These are phyloP conservation scores for Bombus ignitus DNA, from an alignment of 1,140 invertebrate genomes.

Conservation along the genomic window DNA sequence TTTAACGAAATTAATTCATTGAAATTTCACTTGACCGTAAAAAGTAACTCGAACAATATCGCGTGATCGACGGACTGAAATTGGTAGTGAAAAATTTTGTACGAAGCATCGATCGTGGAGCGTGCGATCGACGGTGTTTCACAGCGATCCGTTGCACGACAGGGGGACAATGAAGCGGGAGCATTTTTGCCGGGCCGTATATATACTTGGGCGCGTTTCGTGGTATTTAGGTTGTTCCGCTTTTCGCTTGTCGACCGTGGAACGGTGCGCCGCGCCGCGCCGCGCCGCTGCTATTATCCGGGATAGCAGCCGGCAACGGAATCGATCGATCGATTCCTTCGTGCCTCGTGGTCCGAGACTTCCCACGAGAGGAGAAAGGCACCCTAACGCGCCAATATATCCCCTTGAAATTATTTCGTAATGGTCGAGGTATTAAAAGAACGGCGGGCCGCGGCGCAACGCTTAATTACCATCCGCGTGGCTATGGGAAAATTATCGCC, in stretches of 20 bases:
- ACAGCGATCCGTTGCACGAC: background rate
- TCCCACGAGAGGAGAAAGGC: conserved; percentile 47
- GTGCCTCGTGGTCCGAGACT: conserved; percentile 49
- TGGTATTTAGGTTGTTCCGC: conserved; percentile 56
- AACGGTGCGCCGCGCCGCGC: conserved; percentile 17
- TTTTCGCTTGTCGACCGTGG: conserved; percentile 49
- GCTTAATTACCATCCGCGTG: conserved; percentile 43
- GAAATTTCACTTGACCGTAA: no score
- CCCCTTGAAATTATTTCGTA: conserved; percentile 56
- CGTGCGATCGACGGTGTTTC: background rate
- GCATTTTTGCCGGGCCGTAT: conserved; percentile 18
- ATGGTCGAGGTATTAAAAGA: conserved; percentile 51
- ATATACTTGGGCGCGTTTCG: conserved; percentile 38
- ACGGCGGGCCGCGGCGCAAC: conserved; percentile 23
- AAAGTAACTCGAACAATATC: no score
- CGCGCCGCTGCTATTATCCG: conserved; percentile 45
- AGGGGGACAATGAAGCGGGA: conserved; percentile 8
- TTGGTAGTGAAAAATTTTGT: background rate
- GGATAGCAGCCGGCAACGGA: conserved; percentile 49
- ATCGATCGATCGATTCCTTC: conserved; percentile 58
- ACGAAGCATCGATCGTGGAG: background rate
- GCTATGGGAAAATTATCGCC: conserved; percentile 37
- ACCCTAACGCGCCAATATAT: conserved; percentile 52
- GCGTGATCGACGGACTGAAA: background rate
- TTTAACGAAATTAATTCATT: no score